phyloP scores from a whole-genome alignment of 1,140 invertebrate species.

The Dinothrombium tinctorium region DNA sequence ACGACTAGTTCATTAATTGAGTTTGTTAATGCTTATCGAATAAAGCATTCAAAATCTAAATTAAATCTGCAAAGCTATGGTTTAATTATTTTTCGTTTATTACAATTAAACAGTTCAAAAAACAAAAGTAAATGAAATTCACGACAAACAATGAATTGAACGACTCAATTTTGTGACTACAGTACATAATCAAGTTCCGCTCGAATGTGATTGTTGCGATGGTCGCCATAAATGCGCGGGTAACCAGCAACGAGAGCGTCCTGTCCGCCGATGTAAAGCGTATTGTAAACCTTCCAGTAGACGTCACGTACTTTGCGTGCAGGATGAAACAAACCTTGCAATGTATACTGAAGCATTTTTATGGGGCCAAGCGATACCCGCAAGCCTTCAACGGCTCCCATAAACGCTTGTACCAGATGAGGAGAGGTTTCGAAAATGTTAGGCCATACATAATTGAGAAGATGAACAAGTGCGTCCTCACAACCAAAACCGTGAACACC shows the following conservation, averaged over 20 bases:
- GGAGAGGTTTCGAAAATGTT: constrained; percentile 99
- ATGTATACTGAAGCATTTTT: constrained; percentile 81
- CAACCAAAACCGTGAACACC: constrained; percentile 98
- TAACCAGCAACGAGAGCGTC: constrained; percentile 95
- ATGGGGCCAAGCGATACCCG: constrained; percentile 83
- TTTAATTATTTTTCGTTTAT: too few relatives aligned
- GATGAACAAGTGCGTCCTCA: constrained; percentile 87
- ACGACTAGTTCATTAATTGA: too few relatives aligned
- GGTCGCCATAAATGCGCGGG: constrained; percentile 77
- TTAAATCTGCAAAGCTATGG: too few relatives aligned
- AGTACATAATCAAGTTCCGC: constrained; percentile 91
- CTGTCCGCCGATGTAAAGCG: constrained; percentile 93
- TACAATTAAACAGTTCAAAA: too few relatives aligned
- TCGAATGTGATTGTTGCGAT: constrained; percentile 78
- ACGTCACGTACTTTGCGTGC: constrained; percentile 96
- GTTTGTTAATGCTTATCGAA: too few relatives aligned
- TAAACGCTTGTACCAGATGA: constrained; percentile 97
- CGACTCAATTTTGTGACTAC: constrained; percentile 25
- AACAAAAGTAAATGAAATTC: too few relatives aligned
- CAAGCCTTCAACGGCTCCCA: constrained; percentile 93
- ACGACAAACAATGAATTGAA: too few relatives aligned
- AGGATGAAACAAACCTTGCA: constrained; percentile 95
- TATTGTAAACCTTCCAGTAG: constrained; percentile 99
- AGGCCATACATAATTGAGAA: constrained; percentile 97
- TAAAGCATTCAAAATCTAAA: too few relatives aligned